Percentiles rank a stretch among this genome's conserved stretches.
Evolutionary conservation across 2,113 vertebrate genomes (phyloP).

Genomic region (Eretmochelys imbricata): DNA sequence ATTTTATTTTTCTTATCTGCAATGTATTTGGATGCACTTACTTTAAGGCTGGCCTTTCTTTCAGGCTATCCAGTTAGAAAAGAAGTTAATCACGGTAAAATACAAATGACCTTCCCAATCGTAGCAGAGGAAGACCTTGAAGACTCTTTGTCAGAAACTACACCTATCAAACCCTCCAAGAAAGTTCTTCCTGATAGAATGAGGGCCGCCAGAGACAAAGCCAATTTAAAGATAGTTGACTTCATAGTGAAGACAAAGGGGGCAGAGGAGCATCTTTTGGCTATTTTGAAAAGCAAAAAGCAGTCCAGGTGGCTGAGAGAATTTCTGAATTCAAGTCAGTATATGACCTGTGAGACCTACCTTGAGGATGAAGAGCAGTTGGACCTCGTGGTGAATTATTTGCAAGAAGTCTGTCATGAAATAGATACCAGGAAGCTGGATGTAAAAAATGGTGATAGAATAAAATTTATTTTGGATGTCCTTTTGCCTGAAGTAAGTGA

Average conservation of each 20-base stretch:
- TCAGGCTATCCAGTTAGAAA: constrained; percentile 90
- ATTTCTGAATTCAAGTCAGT: constrained; percentile 76
- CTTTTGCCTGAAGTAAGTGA: constrained; percentile 91
- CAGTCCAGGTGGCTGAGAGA: constrained; percentile 87
- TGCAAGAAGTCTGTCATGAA: constrained; percentile 79
- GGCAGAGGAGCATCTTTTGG: constrained; percentile 86
- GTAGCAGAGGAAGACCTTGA: constrained; percentile 7
- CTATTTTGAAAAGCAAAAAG: constrained; percentile 84
- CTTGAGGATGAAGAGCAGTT: constrained; percentile 92
- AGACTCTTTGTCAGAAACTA: constrained; percentile 25
- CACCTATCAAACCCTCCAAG: constrained; percentile 64
- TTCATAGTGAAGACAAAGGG: constrained; percentile 89
- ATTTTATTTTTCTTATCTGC: fast-evolving
- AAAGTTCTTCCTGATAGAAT: constrained; percentile 92
- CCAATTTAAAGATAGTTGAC: constrained; percentile 89
- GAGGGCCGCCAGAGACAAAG: constrained; percentile 87
- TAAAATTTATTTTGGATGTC: constrained; percentile 90
- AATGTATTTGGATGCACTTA: background rate
- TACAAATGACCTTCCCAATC: constrained; percentile 77
- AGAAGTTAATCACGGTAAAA: constrained; percentile 63
- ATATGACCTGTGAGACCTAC: constrained; percentile 82
- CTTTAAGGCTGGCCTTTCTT: background rate
- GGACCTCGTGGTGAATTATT: constrained; percentile 87
- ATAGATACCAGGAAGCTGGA: constrained; percentile 57
- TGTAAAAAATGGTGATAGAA: constrained; percentile 69